Percentiles rank a stretch among this genome's conserved stretches.
These are phyloP conservation scores for Drosophila tani DNA, from an alignment of 1,140 invertebrate species.

Conservation along the genomic window DNA sequence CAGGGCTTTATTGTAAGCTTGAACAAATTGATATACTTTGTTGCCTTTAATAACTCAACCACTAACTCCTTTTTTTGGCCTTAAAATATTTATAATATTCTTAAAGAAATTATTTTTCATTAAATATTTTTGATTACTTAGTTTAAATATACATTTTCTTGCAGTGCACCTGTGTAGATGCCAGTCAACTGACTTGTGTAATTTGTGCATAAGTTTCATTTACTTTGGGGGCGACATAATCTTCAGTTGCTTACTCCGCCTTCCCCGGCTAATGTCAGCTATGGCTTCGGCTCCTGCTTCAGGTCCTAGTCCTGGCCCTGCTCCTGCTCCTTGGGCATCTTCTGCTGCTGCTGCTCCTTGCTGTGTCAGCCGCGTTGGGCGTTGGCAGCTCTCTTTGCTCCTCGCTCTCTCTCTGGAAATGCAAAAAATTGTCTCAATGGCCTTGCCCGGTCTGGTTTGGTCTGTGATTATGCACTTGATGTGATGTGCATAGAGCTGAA, in stretches of 20 bases:
- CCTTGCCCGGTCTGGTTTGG: constrained; percentile 54
- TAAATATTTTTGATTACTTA: background rate
- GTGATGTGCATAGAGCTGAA: constrained; percentile 81
- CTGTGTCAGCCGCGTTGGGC: constrained; percentile 51
- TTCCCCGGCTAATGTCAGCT: constrained; percentile 61
- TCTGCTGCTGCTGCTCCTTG: constrained; percentile 16
- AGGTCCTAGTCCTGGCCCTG: background rate
- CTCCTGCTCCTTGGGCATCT: constrained; percentile 2
- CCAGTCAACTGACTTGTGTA: constrained; percentile 77
- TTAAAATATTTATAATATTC: background rate
- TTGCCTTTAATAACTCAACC: too few species aligned
- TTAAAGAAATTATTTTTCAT: background rate
- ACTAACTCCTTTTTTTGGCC: background rate
- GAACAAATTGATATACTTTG: too few species aligned
- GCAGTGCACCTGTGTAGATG: constrained; percentile 28
- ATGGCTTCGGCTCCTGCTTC: background rate
- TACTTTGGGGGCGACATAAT: constrained; percentile 81
- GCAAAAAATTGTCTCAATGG: constrained; percentile 76
- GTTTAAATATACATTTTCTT: background rate
- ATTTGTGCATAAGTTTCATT: constrained; percentile 83
- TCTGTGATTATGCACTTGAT: constrained; percentile 81
- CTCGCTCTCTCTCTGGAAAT: background rate
- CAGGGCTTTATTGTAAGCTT: too few species aligned
- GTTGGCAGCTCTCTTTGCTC: constrained; percentile 29
- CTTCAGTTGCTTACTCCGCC: constrained; percentile 70